Percentiles rank a stretch among this genome's conserved stretches.
Conservation (phyloP, 2,888 invertebrate species). For the Melinaea menophilus region DNA sequence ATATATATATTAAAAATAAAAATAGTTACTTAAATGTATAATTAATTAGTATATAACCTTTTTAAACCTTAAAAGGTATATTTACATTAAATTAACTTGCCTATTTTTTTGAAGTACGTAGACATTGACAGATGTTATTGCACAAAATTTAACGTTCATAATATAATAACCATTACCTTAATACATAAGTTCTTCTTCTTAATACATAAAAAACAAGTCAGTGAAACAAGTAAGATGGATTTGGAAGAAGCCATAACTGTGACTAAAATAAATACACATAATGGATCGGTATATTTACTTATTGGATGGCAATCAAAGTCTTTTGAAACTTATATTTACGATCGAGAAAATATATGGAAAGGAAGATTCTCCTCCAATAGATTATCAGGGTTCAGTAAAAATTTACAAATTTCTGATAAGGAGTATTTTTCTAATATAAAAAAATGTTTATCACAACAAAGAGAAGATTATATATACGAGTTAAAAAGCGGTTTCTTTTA, state of each 20-base stretch:
- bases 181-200: neutral
- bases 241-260: slow-evolving; percentile 53
- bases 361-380: slow-evolving; percentile 57
- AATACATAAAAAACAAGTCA: slow-evolving; percentile 1
- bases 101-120: no score
- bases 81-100: no score
- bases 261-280: slow-evolving; percentile 45
- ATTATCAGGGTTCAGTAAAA: slow-evolving; percentile 53
- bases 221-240: slow-evolving; percentile 42
- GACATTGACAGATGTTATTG: neutral
- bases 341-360: slow-evolving; percentile 50
- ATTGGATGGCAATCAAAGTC: slow-evolving; percentile 55
- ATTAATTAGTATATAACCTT: no score
- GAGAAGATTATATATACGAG: slow-evolving; percentile 52
- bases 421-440: slow-evolving; percentile 46
- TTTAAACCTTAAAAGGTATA: no score
- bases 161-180: neutral
- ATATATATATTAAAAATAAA: no score
- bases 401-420: slow-evolving; percentile 47
- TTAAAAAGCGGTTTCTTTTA: slow-evolving; percentile 61
- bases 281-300: slow-evolving; percentile 47
- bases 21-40: no score
- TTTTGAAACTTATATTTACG: slow-evolving; percentile 55
- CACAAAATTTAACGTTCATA: neutral
- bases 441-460: slow-evolving; percentile 47